These are phyloP conservation scores for Neodontobutis hainanensis DNA, from an alignment of 2,113 vertebrate genomes.

Conservation along the genomic window DNA sequence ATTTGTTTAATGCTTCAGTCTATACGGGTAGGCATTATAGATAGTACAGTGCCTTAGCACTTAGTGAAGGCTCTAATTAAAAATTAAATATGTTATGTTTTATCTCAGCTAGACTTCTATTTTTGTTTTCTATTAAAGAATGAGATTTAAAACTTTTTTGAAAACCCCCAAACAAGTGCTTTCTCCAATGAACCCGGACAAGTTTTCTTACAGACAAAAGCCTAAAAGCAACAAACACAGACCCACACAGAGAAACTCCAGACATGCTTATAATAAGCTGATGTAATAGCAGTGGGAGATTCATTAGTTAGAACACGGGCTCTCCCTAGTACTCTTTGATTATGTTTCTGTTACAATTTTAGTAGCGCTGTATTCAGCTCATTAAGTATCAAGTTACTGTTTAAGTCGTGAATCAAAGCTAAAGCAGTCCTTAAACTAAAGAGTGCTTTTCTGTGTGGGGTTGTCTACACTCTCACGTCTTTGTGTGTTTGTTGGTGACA, in stretches of 20 bases:
- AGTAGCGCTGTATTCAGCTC: constrained; percentile 25
- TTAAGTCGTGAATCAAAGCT: constrained; percentile 34
- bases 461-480: constrained; percentile 20
- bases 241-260: constrained; percentile 6
- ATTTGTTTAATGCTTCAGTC: neutral
- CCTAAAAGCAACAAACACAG: constrained; percentile 1
- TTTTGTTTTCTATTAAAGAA: neutral
- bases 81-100: neutral
- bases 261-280: constrained; percentile 11
- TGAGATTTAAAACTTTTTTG: neutral
- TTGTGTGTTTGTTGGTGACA: constrained; percentile 63
- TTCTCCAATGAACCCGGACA: neutral
- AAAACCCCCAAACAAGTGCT: neutral
- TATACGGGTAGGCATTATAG: neutral
- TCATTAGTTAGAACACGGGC: constrained; percentile 8
- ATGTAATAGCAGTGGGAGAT: constrained; percentile 30
- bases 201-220: constrained; percentile 8
- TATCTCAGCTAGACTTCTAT: neutral
- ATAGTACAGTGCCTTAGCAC: neutral
- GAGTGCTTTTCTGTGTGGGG: constrained; percentile 16
- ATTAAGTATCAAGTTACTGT: constrained; percentile 30
- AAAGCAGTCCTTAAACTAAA: constrained; percentile 34
- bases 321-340: constrained; percentile 34
- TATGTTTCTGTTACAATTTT: constrained; percentile 14
- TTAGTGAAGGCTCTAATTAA: constrained; percentile 1